These are phyloP conservation scores for Nibea coibor DNA, from an alignment of 2,113 vertebrate genomes.

Conservation along the genomic window DNA sequence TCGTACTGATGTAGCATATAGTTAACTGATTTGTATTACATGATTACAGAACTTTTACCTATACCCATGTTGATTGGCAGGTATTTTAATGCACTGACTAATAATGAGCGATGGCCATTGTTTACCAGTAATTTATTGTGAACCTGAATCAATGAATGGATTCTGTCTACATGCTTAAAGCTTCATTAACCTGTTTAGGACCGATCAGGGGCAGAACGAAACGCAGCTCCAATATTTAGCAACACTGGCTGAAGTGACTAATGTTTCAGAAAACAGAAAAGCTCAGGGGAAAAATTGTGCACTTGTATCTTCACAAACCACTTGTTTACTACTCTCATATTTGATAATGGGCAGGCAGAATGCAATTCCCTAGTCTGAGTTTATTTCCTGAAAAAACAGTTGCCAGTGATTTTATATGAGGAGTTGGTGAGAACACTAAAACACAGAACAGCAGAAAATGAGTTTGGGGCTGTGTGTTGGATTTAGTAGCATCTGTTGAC, in stretches of 20 bases:
- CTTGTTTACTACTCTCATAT: background rate
- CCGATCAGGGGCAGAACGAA: too few relatives aligned
- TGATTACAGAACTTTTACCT: background rate
- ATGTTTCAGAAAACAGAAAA: background rate
- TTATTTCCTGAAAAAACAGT: too few relatives aligned
- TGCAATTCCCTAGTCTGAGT: background rate
- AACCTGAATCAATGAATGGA: background rate
- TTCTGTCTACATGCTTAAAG: background rate
- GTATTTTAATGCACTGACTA: background rate
- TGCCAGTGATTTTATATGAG: background rate
- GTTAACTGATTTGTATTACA: background rate
- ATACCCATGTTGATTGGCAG: background rate
- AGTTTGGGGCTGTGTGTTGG: too few relatives aligned
- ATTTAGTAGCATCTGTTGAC: too few relatives aligned
- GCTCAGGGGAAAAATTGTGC: background rate
- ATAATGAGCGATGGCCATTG: background rate
- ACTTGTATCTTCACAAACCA: background rate
- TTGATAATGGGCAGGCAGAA: background rate
- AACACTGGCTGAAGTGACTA: background rate
- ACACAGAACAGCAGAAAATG: too few relatives aligned
- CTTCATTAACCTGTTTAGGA: background rate
- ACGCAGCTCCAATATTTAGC: background rate
- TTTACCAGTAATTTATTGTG: background rate
- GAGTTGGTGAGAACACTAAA: background rate
- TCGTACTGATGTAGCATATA: background rate